These are phyloP conservation scores for Rhagologus leucostigma DNA, from an alignment of 2,113 vertebrate genomes.

Conservation along the genomic window DNA sequence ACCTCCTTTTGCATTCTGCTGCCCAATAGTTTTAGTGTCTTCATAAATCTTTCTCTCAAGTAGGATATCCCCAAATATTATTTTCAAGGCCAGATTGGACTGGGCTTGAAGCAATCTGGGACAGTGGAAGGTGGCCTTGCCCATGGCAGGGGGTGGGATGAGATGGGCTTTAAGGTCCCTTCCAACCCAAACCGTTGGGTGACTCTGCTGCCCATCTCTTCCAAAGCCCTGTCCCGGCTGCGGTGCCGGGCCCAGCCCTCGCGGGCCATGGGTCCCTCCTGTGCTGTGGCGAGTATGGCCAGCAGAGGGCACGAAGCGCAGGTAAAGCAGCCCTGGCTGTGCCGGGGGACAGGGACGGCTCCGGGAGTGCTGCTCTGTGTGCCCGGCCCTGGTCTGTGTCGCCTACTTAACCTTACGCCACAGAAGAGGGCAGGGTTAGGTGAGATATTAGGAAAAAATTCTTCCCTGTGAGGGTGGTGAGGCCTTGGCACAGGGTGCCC, in stretches of 20 bases:
- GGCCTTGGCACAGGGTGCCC: not conserved
- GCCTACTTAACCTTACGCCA: accelerated
- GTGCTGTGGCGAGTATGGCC: not conserved
- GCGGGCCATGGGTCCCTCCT: not conserved
- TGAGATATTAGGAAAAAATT: not conserved
- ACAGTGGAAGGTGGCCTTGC: not conserved
- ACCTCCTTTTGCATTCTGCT: not conserved
- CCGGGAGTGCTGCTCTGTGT: not conserved
- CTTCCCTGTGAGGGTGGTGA: not conserved
- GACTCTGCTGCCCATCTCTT: not conserved
- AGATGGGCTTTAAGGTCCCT: not conserved
- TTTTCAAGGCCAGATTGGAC: not conserved
- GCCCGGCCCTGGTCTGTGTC: not conserved
- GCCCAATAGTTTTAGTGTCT: not conserved
- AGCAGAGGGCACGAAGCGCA: not conserved
- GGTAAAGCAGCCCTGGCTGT: accelerated
- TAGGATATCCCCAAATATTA: not conserved
- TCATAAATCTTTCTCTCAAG: not conserved
- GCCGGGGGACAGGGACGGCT: not conserved
- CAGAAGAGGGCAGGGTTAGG: not conserved
- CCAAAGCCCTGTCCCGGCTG: not conserved
- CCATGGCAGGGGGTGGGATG: not conserved
- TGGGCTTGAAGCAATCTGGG: not conserved
- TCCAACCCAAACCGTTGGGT: not conserved
- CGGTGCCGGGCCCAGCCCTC: not conserved